phyloP scores from a whole-genome alignment of 2,797 vertebrate genomes.

The Danionella dracula region DNA sequence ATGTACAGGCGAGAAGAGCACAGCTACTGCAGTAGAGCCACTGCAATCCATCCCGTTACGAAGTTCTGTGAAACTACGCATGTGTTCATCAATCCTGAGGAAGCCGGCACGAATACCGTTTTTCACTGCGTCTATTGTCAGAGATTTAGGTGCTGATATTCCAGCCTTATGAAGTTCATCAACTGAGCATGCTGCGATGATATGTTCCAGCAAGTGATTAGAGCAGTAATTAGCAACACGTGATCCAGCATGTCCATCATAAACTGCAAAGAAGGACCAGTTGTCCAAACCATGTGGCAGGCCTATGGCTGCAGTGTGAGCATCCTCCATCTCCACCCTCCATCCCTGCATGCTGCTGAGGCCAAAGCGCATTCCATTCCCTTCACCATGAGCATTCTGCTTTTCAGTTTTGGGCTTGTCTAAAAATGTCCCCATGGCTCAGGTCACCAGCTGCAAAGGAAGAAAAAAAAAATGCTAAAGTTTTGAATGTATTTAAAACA shows the following conservation, averaged over 20 bases:
- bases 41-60: conserved; percentile 97
- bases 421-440: conserved; percentile 97
- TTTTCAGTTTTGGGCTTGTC: conserved; percentile 99
- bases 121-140: too few relatives aligned
- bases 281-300: conserved; percentile 88
- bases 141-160: too few relatives aligned
- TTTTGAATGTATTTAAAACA: too few relatives aligned
- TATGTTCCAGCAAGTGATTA: conserved; percentile 42
- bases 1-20: conserved; percentile 88
- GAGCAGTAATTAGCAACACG: conserved; percentile 96
- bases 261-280: conserved; percentile 98
- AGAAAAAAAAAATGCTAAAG: too few relatives aligned
- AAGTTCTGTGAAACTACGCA: conserved; percentile 80
- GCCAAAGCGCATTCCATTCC: conserved; percentile 89
- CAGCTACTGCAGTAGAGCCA: conserved; percentile 95
- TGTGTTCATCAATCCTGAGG: too few relatives aligned
- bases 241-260: conserved; percentile 95
- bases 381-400: conserved; percentile 88
- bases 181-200: too few relatives aligned
- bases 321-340: conserved; percentile 99
- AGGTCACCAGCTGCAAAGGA: conserved; percentile 63
- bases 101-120: too few relatives aligned
- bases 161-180: too few relatives aligned
- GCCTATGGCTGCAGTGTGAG: conserved; percentile 91
- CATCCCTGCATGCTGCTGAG: conserved; percentile 99